Evolutionary conservation across 2,797 vertebrate genomes (phyloP).

Genomic region (Falco concolor): DNA sequence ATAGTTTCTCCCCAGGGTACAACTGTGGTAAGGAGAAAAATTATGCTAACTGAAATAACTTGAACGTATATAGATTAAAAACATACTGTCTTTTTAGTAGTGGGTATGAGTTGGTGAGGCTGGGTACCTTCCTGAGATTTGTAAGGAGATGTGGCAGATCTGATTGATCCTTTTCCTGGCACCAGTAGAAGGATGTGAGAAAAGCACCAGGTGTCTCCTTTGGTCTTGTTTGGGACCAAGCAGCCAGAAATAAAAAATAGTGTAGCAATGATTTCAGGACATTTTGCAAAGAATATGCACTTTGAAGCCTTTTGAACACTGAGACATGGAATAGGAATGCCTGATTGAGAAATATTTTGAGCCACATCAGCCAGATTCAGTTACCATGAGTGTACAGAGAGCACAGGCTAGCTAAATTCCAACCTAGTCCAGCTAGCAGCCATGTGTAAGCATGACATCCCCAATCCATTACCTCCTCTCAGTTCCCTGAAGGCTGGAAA

Average conservation of each 20-base stretch:
- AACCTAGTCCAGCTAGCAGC: background rate
- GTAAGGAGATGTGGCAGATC: background rate
- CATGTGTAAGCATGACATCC: background rate
- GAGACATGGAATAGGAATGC: background rate
- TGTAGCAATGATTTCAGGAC: background rate
- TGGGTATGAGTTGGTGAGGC: background rate
- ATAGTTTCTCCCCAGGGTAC: conserved; percentile 38
- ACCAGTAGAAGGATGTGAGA: background rate
- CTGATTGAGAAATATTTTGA: background rate
- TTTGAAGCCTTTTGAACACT: background rate
- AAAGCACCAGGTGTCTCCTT: background rate
- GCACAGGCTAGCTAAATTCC: background rate
- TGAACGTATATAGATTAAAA: conserved; percentile 13
- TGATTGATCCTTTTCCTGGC: background rate
- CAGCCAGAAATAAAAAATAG: background rate
- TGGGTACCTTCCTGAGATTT: background rate
- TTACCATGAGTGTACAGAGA: background rate
- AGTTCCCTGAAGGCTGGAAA: background rate
- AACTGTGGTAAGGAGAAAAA: background rate
- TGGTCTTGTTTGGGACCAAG: background rate
- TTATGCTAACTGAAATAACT: conserved; percentile 7
- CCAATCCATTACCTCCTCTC: background rate
- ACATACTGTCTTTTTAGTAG: background rate
- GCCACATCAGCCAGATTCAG: background rate
- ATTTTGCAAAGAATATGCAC: background rate